Base-by-base conservation (phyloP, 1,140 invertebrate species). In the Liolophura sinensis region DNA sequence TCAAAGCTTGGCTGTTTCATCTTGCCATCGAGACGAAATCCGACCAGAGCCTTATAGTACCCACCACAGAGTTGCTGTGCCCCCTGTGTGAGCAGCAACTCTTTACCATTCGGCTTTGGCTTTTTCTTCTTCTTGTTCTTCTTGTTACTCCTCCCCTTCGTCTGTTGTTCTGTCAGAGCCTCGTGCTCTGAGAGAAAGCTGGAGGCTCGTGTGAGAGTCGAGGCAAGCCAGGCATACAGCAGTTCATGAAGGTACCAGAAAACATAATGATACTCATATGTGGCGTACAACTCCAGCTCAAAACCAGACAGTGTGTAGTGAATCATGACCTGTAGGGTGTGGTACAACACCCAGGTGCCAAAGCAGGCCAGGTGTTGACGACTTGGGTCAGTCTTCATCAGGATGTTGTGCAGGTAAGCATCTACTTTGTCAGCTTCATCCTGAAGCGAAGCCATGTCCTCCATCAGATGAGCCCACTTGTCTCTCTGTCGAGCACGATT, bases 221-320 rank as follows among this genome's bases (percentile, higher is more conserved):
- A 96, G 3, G 95, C 90, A 40, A 97, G 84, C 93, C 95, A 98
- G 14, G 93, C 93, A 80, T 95, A 97, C 5, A 98, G 85, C 83
- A 96, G 94, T 86, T 98, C 95, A 84, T 95, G 95, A 27, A 98
- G 85, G 84, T 99, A 98, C 94, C 94, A 96, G 86, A 91, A 97
- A 70, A 97, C 92, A 78, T 96, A 99, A 75, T 96, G 91, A 85
- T 94, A 98, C 86, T 99, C 96, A 80, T 97, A 95, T n/a, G 92
- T 90, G 52, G 93, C 94, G 86, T 98, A 99, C 0, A 99, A 85
- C 82, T 98, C 95, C 20, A 99, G 86, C 79, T 98, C 96, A 76
- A 99, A 95, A 0, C 96, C 96, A 60, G 93, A 92, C 65, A 98
- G 87, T 25, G 97, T 87, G 85, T 96, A 99, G 82, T 95, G 92